These are phyloP conservation scores for Danaus chrysippus DNA, from an alignment of 2,888 invertebrate species.

Conservation along the genomic window DNA sequence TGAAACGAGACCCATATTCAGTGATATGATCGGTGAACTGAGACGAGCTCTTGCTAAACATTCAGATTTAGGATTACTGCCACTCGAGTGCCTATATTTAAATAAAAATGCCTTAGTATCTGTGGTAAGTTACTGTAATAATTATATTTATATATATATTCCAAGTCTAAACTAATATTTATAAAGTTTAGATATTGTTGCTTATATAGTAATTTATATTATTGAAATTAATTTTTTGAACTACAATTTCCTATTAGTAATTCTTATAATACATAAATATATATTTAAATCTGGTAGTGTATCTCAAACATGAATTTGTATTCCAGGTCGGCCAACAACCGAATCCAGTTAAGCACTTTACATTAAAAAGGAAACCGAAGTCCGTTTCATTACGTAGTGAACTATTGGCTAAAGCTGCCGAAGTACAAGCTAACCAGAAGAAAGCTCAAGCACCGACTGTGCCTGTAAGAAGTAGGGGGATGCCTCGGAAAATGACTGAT, in stretches of 20 bases:
- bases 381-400: constrained; percentile 94
- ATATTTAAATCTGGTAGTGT: not conserved
- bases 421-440: constrained; percentile 93
- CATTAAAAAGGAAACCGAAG: constrained; percentile 95
- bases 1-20: constrained; percentile 93
- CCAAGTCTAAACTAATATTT: not conserved
- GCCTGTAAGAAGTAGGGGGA: constrained; percentile 87
- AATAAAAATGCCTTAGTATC: constrained; percentile 95
- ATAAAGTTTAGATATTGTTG: not conserved
- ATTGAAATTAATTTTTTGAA: not conserved
- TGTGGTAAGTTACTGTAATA: constrained; percentile 83
- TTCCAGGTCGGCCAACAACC: constrained; percentile 88
- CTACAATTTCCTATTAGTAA: no score
- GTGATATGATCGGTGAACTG: constrained; percentile 92
- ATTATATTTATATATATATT: constrained; percentile 3
- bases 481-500: constrained; percentile 98
- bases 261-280: not conserved
- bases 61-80: constrained; percentile 91
- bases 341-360: constrained; percentile 93
- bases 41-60: constrained; percentile 90
- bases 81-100: constrained; percentile 96
- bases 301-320: not conserved
- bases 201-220: not conserved
- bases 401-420: constrained; percentile 92
- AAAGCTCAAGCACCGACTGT: constrained; percentile 93